phyloP scores from a whole-genome alignment of 2,888 invertebrate species.

The Taenaris catops region DNA sequence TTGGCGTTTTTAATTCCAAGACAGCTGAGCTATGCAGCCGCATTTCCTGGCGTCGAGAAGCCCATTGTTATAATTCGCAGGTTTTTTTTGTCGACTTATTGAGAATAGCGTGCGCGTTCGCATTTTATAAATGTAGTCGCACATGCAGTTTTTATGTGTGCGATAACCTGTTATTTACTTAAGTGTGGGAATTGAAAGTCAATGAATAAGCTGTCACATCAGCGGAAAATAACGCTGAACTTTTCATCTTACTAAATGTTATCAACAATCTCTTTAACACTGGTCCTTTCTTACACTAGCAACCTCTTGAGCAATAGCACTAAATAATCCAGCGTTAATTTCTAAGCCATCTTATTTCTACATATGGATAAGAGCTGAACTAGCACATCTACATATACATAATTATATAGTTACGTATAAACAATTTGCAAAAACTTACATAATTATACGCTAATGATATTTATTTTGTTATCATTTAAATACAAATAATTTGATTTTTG shows the following conservation, averaged over 20 bases:
- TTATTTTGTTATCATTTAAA: slow-evolving; percentile 13
- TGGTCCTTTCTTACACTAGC: too few relatives aligned
- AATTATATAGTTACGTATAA: slow-evolving; percentile 10
- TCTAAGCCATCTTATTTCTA: too few relatives aligned
- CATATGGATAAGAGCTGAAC: too few relatives aligned
- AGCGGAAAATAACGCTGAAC: slow-evolving; percentile 7
- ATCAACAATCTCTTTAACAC: too few relatives aligned
- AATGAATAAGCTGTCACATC: slow-evolving; percentile 22
- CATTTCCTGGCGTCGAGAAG: slow-evolving; percentile 62
- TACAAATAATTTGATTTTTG: slow-evolving; percentile 4
- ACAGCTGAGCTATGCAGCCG: slow-evolving; percentile 28
- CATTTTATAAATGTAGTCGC: slow-evolving; percentile 27
- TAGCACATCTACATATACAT: not conserved
- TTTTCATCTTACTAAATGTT: too few relatives aligned
- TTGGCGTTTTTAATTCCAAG: slow-evolving; percentile 13
- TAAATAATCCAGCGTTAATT: too few relatives aligned
- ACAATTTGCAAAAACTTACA: slow-evolving; percentile 14
- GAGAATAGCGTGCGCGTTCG: slow-evolving; percentile 32
- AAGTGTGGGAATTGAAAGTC: slow-evolving; percentile 32
- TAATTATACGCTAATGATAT: slow-evolving; percentile 17
- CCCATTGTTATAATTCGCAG: slow-evolving; percentile 54
- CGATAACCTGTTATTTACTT: slow-evolving; percentile 32
- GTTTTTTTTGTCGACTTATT: slow-evolving; percentile 48
- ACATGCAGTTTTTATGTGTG: slow-evolving; percentile 30
- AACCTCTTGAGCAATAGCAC: too few relatives aligned